A percentile compares a stretch with the other conserved stretches of the same genome.
Conservation (phyloP, 1,140 invertebrate species). For the Capitella teleta region DNA sequence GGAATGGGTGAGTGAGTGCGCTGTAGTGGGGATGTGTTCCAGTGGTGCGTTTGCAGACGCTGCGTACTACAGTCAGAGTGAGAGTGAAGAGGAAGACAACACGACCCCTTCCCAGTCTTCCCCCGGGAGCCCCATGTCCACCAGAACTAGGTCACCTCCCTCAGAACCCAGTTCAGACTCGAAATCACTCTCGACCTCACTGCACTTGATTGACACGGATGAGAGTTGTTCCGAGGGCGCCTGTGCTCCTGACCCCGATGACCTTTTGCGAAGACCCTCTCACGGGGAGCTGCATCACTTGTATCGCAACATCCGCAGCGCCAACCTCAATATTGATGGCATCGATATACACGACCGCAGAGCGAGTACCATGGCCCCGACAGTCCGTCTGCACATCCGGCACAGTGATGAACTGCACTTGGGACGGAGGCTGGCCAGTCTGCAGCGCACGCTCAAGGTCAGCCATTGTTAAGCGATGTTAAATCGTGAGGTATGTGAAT, state of each 20-base stretch:
- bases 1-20: slow-evolving; percentile 12
- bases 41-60: slow-evolving; percentile 14
- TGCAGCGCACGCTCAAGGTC: slow-evolving; percentile 30
- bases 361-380: slow-evolving; percentile 18
- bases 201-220: too few species aligned
- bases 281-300: slow-evolving; percentile 22
- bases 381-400: neutral
- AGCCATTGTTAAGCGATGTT: neutral
- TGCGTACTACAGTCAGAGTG: slow-evolving; percentile 54
- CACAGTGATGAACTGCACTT: slow-evolving; percentile 15
- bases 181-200: neutral
- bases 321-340: slow-evolving; percentile 28
- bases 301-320: slow-evolving; percentile 18
- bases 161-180: neutral
- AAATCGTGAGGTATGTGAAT: slow-evolving; percentile 3
- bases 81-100: slow-evolving; percentile 49
- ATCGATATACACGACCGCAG: slow-evolving; percentile 19
- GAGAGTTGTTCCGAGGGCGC: too few species aligned
- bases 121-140: slow-evolving; percentile 3
- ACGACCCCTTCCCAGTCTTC: slow-evolving; percentile 4
- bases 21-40: neutral
- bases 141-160: neutral
- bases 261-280: slow-evolving; percentile 12
- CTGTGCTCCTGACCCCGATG: neutral
- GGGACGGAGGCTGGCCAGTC: slow-evolving; percentile 20